These are phyloP conservation scores for Podarcis cretensis DNA, from an alignment of 2,113 vertebrate species.

Conservation along the genomic window DNA sequence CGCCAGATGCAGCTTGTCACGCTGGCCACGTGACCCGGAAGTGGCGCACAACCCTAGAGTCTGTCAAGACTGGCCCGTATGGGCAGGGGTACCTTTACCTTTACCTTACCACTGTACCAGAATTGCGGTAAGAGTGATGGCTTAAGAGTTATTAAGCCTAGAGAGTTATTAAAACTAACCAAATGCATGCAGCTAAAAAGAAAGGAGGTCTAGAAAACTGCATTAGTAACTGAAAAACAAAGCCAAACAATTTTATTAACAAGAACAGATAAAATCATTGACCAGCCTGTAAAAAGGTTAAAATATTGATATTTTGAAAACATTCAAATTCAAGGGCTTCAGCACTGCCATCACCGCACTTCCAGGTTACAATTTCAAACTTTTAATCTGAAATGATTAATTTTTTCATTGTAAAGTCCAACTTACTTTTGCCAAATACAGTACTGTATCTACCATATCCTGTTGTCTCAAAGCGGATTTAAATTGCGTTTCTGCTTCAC, in stretches of 20 bases:
- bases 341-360: not conserved
- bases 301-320: not conserved
- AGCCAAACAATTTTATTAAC: not conserved
- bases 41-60: too few species aligned
- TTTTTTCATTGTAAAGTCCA: conserved; percentile 30
- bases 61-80: too few species aligned
- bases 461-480: conserved; percentile 94
- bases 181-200: not conserved
- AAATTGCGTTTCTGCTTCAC: conserved; percentile 98
- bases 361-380: conserved; percentile 33
- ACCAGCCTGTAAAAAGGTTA: not conserved
- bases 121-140: not conserved
- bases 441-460: conserved; percentile 92
- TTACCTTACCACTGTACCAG: too few species aligned
- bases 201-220: not conserved
- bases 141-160: not conserved
- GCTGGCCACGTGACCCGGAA: too few species aligned
- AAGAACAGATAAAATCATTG: not conserved
- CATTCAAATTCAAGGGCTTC: not conserved
- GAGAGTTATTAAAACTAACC: not conserved
- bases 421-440: conserved; percentile 95
- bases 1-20: too few species aligned
- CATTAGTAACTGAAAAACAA: not conserved
- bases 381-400: conserved; percentile 42
- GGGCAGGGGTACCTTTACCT: too few species aligned